phyloP scores from a whole-genome alignment of 1,140 invertebrate species.

The Bombus haemorrhoidalis region DNA sequence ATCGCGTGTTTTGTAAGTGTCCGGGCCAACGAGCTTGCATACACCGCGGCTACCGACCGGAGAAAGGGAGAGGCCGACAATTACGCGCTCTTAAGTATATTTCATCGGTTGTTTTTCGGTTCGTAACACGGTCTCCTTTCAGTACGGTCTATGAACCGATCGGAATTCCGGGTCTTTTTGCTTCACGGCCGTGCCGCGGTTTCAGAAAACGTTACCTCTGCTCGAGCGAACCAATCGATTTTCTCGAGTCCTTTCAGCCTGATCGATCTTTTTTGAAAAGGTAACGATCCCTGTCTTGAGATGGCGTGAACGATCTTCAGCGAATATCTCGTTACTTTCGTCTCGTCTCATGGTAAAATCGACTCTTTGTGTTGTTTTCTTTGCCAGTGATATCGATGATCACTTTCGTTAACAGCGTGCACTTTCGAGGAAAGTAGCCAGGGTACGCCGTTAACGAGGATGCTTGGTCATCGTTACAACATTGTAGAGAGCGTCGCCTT shows the following conservation, averaged over 20 bases:
- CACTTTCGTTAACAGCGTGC: background rate
- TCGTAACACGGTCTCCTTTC: background rate
- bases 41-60: background rate
- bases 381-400: background rate
- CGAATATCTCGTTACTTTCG: background rate
- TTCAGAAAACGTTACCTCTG: background rate
- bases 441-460: background rate
- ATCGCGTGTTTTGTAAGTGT: constrained; percentile 50
- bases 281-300: background rate
- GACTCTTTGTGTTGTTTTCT: background rate
- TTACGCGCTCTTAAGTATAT: constrained; percentile 29
- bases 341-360: background rate
- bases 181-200: background rate
- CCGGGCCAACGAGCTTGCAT: background rate
- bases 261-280: background rate
- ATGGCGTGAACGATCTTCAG: too few relatives aligned
- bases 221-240: background rate
- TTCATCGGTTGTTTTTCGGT: constrained; percentile 18
- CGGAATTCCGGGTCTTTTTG: background rate
- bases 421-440: background rate
- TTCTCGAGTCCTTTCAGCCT: background rate
- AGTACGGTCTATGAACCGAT: background rate
- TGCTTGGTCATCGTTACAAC: constrained; percentile 1
- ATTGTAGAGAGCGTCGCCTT: background rate
- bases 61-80: constrained; percentile 22